Conservation (phyloP, 2,797 vertebrate species). For the Chiroxiphia lanceolata region DNA sequence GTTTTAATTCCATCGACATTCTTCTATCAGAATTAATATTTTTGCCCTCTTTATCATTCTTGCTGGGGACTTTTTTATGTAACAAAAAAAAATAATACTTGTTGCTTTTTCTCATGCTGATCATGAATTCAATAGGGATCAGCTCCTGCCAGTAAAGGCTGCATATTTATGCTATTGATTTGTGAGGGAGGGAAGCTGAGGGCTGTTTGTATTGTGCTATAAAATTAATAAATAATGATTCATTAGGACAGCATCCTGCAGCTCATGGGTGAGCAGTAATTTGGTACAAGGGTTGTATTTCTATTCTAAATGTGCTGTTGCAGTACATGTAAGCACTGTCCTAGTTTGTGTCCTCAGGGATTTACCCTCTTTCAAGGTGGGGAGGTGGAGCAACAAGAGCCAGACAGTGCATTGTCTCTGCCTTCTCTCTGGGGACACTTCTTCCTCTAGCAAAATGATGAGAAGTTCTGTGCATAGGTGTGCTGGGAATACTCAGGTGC, state of each 20-base stretch:
- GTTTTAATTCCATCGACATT: background rate
- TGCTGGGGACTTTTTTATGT: background rate
- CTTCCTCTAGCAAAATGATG: background rate
- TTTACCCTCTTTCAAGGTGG: background rate
- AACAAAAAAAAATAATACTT: background rate
- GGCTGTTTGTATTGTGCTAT: conserved; percentile 10
- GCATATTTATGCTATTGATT: conserved; percentile 51
- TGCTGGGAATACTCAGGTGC: background rate
- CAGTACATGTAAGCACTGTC: background rate
- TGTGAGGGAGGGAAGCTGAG: conserved; percentile 23
- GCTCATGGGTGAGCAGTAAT: background rate
- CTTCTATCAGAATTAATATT: background rate
- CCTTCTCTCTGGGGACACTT: background rate
- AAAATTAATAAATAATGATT: conserved; percentile 63
- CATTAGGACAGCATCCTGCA: conserved; percentile 10
- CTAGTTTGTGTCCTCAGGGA: background rate
- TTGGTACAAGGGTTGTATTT: background rate
- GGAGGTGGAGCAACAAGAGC: background rate
- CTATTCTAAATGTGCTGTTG: background rate
- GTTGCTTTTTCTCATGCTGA: conserved; percentile 6
- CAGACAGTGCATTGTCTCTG: rapidly evolving
- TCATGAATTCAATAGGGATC: conserved; percentile 13
- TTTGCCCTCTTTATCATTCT: background rate
- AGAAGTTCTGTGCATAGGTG: no score
- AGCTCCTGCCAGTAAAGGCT: conserved; percentile 42